These are phyloP conservation scores for Lochmaea capreae DNA, from an alignment of 2,888 invertebrate genomes.

Conservation along the genomic window DNA sequence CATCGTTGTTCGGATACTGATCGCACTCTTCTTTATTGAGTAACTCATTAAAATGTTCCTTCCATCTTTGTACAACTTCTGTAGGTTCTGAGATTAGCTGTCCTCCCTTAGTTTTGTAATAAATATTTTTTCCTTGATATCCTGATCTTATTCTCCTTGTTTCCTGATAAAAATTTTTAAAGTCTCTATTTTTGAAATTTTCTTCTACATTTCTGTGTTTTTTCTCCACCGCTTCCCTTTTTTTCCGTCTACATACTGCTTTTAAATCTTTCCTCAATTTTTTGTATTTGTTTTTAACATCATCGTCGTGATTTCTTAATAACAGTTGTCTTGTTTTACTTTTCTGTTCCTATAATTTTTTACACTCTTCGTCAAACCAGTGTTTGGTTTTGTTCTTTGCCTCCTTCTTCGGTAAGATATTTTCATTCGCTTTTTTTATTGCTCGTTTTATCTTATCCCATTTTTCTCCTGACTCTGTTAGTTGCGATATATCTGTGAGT, in stretches of 20 bases:
- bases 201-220: no score
- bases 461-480: no score
- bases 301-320: background rate
- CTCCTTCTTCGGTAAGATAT: slow-evolving; percentile 1
- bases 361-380: slow-evolving; percentile 8
- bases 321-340: background rate
- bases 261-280: background rate
- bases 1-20: background rate
- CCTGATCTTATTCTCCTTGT: no score
- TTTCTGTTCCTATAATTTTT: slow-evolving; percentile 11
- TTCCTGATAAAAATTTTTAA: no score
- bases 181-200: no score
- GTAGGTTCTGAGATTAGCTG: background rate
- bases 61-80: background rate
- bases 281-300: background rate
- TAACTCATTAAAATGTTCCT: slow-evolving; percentile 4
- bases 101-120: background rate
- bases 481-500: no score
- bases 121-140: background rate
- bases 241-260: no score
- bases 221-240: no score
- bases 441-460: no score
- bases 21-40: background rate
- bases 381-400: background rate
- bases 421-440: slow-evolving; percentile 5